A percentile compares a stretch with the other conserved stretches of the same genome.
phyloP scores from a whole-genome alignment of 2,888 invertebrate genomes.

The Dicranocentrus wangi region DNA sequence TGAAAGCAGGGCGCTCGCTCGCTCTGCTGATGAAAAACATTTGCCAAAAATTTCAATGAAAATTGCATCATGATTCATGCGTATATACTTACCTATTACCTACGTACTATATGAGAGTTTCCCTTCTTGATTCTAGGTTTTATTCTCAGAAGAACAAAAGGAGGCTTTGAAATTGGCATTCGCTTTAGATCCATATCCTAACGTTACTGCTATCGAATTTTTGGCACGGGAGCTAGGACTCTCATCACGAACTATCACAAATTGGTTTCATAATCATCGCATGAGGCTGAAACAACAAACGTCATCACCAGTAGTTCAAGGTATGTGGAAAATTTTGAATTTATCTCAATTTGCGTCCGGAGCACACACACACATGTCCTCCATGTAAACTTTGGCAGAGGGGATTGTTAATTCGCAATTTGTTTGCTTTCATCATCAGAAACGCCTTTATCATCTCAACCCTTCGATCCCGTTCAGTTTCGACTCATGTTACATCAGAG shows the following conservation, averaged over 20 bases:
- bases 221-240: conserved; percentile 92
- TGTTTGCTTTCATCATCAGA: conserved; percentile 60
- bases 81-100: neutral
- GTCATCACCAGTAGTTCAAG: conserved; percentile 71
- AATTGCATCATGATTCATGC: conserved; percentile 47
- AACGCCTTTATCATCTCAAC: conserved; percentile 72
- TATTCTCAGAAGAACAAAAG: conserved; percentile 99
- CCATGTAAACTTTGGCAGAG: no score
- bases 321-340: conserved; percentile 52
- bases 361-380: conserved; percentile 73
- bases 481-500: conserved; percentile 90
- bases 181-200: conserved; percentile 96
- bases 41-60: conserved; percentile 50
- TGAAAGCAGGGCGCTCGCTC: no score
- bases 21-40: no score
- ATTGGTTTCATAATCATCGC: conserved; percentile 99
- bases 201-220: conserved; percentile 95
- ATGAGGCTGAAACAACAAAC: conserved; percentile 94
- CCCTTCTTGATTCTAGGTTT: conserved; percentile 77
- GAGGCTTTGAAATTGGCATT: conserved; percentile 95
- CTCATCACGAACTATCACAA: conserved; percentile 96
- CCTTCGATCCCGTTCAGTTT: conserved; percentile 93
- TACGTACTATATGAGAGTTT: neutral
- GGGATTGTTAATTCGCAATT: no score
- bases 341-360: neutral